phyloP scores from a whole-genome alignment of 1,140 invertebrate species.

The Rhyacophila brunnea region DNA sequence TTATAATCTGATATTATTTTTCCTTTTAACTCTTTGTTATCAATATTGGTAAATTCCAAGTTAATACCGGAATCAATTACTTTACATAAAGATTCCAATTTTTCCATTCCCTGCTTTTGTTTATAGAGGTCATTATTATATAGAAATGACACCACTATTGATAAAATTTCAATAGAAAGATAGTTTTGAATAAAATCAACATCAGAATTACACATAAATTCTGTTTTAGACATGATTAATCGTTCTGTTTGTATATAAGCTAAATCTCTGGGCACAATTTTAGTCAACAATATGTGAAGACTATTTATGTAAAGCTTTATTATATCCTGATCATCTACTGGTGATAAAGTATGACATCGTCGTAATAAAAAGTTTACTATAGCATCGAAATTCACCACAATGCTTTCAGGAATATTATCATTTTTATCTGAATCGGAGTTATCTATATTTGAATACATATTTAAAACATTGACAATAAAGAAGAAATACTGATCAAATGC shows the following conservation, averaged over 20 bases:
- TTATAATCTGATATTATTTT: slow-evolving; percentile 23
- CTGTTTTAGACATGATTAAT: not conserved
- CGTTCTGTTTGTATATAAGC: not conserved
- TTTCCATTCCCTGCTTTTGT: not conserved
- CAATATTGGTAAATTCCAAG: too few species aligned
- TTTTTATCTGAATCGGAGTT: not conserved
- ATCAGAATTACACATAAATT: not conserved
- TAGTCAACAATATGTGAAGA: slow-evolving; percentile 10
- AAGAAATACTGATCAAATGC: slow-evolving; percentile 24
- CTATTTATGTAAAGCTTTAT: slow-evolving; percentile 15
- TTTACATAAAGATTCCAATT: slow-evolving; percentile 2
- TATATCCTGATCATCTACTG: slow-evolving; percentile 10
- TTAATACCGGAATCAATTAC: not conserved
- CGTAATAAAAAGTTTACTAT: slow-evolving; percentile 16
- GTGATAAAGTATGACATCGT: slow-evolving; percentile 5
- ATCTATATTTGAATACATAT: not conserved
- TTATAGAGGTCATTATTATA: slow-evolving; percentile 6
- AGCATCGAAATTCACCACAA: not conserved
- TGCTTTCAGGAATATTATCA: not conserved
- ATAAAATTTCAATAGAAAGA: slow-evolving; percentile 24
- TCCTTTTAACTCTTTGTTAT: slow-evolving; percentile 19
- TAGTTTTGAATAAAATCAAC: slow-evolving; percentile 20
- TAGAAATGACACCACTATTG: slow-evolving; percentile 11
- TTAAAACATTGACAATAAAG: slow-evolving; percentile 10
- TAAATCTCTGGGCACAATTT: not conserved